phyloP scores from a whole-genome alignment of 2,888 invertebrate genomes.

The Drosophila phalerata region DNA sequence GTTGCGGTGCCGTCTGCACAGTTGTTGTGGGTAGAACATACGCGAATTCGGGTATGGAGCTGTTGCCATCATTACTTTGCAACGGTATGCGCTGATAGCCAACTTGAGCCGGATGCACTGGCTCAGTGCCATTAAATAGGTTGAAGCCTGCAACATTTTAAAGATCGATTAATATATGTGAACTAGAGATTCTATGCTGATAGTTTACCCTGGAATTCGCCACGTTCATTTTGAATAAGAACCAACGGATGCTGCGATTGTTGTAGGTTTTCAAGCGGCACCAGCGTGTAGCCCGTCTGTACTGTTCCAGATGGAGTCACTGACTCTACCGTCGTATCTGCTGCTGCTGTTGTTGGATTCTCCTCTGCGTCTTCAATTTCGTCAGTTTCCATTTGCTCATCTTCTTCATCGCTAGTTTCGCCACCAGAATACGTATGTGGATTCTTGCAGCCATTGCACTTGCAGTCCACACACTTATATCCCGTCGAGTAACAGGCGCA shows the following conservation, averaged over 20 bases:
- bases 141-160: conserved; percentile 74
- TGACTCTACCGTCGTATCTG: not conserved
- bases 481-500: conserved; percentile 97
- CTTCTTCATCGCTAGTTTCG: conserved; percentile 86
- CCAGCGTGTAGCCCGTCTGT: conserved; percentile 22
- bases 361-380: not conserved
- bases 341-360: conserved; percentile 16
- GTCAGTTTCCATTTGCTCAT: not conserved
- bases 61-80: conserved; percentile 44
- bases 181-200: not conserved
- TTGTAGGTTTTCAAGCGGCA: conserved; percentile 59
- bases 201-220: conserved; percentile 82
- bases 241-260: conserved; percentile 81
- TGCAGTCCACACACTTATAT: conserved; percentile 95
- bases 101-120: conserved; percentile 55
- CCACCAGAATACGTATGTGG: conserved; percentile 94
- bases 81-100: conserved; percentile 49
- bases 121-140: conserved; percentile 70
- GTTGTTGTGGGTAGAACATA: conserved; percentile 35
- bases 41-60: conserved; percentile 49
- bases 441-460: conserved; percentile 96
- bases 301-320: not conserved
- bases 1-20: not conserved
- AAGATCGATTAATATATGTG: not conserved
- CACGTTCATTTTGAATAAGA: conserved; percentile 82